A percentile compares a stretch with the other conserved stretches of the same genome.
Conservation (phyloP, 2,797 vertebrate genomes). For the Trematomus bernacchii region DNA sequence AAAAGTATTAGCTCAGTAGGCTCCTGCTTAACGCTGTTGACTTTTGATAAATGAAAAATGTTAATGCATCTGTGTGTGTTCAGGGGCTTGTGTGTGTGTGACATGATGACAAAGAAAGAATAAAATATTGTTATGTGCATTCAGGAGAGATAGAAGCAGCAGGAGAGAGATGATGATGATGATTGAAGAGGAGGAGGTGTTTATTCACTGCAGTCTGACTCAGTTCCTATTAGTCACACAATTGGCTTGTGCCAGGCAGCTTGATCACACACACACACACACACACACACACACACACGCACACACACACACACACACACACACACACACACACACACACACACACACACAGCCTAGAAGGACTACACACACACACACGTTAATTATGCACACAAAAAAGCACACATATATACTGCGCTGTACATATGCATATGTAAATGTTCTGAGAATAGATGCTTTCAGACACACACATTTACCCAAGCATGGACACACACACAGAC, state of each 20-base stretch:
- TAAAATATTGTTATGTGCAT: conserved; percentile 25
- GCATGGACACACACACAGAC: not conserved
- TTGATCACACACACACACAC: conserved; percentile 59
- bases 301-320: conserved; percentile 29
- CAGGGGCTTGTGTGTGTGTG: not conserved
- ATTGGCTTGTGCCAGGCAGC: conserved; percentile 60
- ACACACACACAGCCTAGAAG: not conserved
- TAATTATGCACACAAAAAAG: conserved; percentile 19
- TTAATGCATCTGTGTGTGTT: conserved; percentile 5
- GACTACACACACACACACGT: not conserved
- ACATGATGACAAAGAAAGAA: conserved; percentile 3
- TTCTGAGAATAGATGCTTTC: conserved; percentile 2
- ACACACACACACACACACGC: conserved; percentile 19
- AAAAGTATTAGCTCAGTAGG: conserved; percentile 22
- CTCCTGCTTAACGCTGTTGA: conserved; percentile 24
- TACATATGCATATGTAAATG: conserved; percentile 1
- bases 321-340: conserved; percentile 21
- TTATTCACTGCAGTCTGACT: conserved; percentile 66
- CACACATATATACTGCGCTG: not conserved
- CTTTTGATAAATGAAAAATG: conserved; percentile 14
- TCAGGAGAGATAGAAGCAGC: conserved; percentile 20
- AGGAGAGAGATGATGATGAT: conserved; percentile 19
- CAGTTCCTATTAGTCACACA: conserved; percentile 74
- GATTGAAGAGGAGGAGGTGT: conserved; percentile 52
- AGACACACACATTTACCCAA: conserved; percentile 8